phyloP scores from a whole-genome alignment of 2,888 invertebrate species.

The Mythimna ferrago region DNA sequence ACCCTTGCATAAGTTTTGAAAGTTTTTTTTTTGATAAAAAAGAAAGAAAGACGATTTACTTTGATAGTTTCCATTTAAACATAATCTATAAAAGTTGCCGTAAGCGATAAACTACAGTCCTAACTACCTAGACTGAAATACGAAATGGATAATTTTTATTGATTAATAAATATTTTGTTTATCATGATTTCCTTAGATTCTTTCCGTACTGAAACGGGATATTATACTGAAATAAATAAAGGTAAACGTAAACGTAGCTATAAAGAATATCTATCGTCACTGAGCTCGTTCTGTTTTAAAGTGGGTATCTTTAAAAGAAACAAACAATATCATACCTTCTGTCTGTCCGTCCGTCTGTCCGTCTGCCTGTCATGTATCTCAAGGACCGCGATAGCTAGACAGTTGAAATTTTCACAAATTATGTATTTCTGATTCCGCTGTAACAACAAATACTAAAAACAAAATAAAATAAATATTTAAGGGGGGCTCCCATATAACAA shows the following conservation, averaged over 20 bases:
- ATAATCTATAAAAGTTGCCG: background rate
- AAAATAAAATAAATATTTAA: too few species aligned
- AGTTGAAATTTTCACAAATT: too few species aligned
- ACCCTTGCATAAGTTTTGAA: background rate
- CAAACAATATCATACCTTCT: too few species aligned
- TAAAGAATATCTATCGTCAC: background rate
- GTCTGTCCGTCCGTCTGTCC: too few species aligned
- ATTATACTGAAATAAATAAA: background rate
- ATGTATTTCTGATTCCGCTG: too few species aligned
- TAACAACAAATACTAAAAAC: too few species aligned
- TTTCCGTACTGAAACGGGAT: background rate
- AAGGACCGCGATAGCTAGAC: too few species aligned
- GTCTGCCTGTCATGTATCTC: too few species aligned
- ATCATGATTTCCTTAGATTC: conserved; percentile 3
- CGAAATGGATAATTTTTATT: conserved; percentile 9
- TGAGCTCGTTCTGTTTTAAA: conserved; percentile 1
- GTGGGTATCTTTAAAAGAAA: too few species aligned
- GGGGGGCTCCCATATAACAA: too few species aligned
- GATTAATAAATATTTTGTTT: conserved; percentile 1
- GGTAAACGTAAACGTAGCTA: too few species aligned
- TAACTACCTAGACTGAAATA: conserved; percentile 3
- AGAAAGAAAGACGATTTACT: background rate
- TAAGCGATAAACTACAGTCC: conserved; percentile 3
- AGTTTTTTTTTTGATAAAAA: background rate
- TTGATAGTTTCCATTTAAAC: background rate